phyloP scores from a whole-genome alignment of 2,797 vertebrate genomes.

The Falco cherrug region DNA sequence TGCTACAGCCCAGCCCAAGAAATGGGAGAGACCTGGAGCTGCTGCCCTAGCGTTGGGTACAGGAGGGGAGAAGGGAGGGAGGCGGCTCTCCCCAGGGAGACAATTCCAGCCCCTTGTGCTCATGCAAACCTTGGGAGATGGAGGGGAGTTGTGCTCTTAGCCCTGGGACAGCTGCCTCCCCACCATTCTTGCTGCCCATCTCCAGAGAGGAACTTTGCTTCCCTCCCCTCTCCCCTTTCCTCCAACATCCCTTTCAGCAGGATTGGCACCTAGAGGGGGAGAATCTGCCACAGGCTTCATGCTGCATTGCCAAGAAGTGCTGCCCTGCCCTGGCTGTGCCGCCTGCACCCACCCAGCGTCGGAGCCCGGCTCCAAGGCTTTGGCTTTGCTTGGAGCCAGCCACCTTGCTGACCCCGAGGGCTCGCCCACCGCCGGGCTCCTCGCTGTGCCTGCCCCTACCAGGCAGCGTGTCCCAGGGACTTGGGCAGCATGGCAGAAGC shows the following conservation, averaged over 20 bases:
- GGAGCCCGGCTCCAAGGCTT: not conserved
- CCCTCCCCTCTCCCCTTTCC: not conserved
- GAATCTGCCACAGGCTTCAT: not conserved
- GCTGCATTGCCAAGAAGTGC: not conserved
- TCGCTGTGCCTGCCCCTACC: not conserved
- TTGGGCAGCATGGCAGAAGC: not conserved
- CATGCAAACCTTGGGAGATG: not conserved
- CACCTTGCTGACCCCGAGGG: not conserved
- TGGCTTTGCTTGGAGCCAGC: not conserved
- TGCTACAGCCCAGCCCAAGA: not conserved
- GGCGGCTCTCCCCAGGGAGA: not conserved
- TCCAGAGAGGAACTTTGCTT: not conserved
- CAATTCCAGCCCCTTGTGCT: not conserved
- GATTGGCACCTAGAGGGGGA: not conserved
- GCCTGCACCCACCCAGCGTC: accelerated
- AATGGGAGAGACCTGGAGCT: not conserved
- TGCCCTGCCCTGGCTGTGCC: not conserved
- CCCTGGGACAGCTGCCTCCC: not conserved
- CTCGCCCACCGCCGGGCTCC: not conserved
- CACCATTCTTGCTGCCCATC: not conserved
- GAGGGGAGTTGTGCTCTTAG: not conserved
- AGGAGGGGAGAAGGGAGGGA: not conserved
- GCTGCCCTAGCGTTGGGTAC: not conserved
- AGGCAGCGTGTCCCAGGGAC: not conserved
- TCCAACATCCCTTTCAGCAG: not conserved